Evolutionary conservation across 2,888 invertebrate genomes (phyloP), one percentile per base, ranked within the genome.

Genomic region (Aporophyla lueneburgensis): DNA sequence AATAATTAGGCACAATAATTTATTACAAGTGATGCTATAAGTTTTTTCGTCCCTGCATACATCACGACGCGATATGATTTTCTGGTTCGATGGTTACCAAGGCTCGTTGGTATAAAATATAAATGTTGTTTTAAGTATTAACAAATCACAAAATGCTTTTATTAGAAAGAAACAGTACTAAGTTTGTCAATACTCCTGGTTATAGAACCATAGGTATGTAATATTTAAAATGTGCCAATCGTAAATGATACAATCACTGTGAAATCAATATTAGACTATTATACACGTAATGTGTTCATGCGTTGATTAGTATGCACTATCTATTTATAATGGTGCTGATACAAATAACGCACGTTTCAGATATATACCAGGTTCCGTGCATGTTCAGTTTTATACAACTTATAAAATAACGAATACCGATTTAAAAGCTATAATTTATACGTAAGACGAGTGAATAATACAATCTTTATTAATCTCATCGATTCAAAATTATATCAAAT

Each of bases 81-180:
- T 88, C 85, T 80, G 82, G 86, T 86, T 87, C 81, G 74, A 83
- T 87, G 87, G 89, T 92, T 92, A 92, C 91, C 91, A 90, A 88
- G 84, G 66, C 83, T 88, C 75, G 78, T 88, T 88, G 83, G 74
- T 78, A 84, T 70, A 71, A 68, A 63, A 79, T 79, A 70, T 75
- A 43, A 63, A 65, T 40, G 27, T 84, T 66, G 33, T 76, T 75
- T 62, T 69, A 75, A 78, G 78, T 81, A 69, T 80, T 78, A 79
- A 76, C 21, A 68, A 88, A 83, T 81, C 78, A 84, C 86, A 82
- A 85, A 85, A 69, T 76, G 72, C 68, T 76, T 76, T 71, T 66
- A 67, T 71, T 71, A 73, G 27, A 80, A 74, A 62, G 59, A 80
- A 63, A 65, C 71, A 75, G 68, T 75, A 59, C 78, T 63, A 72